Evolutionary conservation across 2,113 vertebrate genomes (phyloP).

Genomic region (Podocnemis expansa): DNA sequence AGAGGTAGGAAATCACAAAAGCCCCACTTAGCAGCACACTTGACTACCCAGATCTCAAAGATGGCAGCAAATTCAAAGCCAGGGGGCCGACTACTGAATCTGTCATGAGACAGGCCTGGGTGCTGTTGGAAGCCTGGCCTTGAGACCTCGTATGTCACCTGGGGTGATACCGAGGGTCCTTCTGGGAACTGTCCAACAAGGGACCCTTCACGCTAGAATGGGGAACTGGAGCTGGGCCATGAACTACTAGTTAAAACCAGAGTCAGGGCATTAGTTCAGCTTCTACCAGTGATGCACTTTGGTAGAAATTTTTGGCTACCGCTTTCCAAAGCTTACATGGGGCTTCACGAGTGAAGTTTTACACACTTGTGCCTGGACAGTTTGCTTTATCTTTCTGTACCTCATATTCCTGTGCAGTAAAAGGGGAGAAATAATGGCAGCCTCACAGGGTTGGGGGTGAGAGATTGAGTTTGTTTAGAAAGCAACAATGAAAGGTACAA

Average conservation of each 20-base stretch:
- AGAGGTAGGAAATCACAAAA: background rate
- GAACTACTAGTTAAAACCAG: background rate
- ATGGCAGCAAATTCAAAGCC: background rate
- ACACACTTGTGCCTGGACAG: background rate
- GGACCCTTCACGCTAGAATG: background rate
- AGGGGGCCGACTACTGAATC: background rate
- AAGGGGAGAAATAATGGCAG: background rate
- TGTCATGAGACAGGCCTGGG: background rate
- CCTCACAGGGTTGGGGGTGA: background rate
- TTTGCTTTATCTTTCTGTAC: background rate
- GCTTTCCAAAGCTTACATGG: background rate
- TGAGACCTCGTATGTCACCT: background rate
- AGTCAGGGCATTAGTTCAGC: background rate
- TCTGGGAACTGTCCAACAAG: background rate
- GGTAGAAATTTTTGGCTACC: background rate
- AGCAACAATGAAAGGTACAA: too few relatives aligned
- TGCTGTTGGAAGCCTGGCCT: background rate
- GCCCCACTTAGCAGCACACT: background rate
- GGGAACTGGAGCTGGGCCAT: background rate
- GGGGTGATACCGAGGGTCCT: background rate
- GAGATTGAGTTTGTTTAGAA: background rate
- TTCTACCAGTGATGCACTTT: background rate
- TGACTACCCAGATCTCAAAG: background rate
- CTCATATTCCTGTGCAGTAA: background rate
- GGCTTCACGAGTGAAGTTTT: background rate